A percentile compares a stretch with the other conserved stretches of the same genome.
Evolutionary conservation across 1,140 invertebrate genomes (phyloP).

Genomic region (Bombus breviceps): DNA sequence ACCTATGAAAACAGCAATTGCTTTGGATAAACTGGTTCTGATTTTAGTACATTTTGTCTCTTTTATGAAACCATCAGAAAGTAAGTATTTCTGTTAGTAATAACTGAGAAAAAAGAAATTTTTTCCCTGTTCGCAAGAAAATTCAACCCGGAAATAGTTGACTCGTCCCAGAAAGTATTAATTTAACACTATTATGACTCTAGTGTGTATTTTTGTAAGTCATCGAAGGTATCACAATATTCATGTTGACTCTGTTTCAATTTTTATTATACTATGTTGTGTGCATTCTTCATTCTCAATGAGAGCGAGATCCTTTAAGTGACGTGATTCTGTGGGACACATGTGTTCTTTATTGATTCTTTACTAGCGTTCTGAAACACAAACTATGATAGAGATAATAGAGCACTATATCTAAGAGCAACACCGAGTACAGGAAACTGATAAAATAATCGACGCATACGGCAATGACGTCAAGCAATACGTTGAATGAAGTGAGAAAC

Average conservation of each 20-base stretch:
- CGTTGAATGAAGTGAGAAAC: neutral
- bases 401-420: constrained; percentile 12
- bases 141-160: too few species aligned
- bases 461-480: constrained; percentile 1
- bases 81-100: too few species aligned
- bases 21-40: too few species aligned
- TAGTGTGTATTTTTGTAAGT: constrained; percentile 56
- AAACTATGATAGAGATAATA: neutral
- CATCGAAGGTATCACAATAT: constrained; percentile 66
- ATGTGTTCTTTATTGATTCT: neutral
- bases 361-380: neutral
- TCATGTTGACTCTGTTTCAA: constrained; percentile 72
- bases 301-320: neutral
- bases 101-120: too few species aligned
- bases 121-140: too few species aligned
- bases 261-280: constrained; percentile 46
- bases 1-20: too few species aligned
- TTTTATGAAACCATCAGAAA: too few species aligned
- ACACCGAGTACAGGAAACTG: constrained; percentile 24
- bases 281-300: neutral
- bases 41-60: too few species aligned
- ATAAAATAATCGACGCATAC: constrained; percentile 14
- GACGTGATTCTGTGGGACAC: neutral
- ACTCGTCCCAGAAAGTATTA: too few species aligned
- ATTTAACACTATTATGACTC: too few species aligned